phyloP scores from a whole-genome alignment of 2,888 invertebrate species.

The Sinopyrophorus schimmeli region DNA sequence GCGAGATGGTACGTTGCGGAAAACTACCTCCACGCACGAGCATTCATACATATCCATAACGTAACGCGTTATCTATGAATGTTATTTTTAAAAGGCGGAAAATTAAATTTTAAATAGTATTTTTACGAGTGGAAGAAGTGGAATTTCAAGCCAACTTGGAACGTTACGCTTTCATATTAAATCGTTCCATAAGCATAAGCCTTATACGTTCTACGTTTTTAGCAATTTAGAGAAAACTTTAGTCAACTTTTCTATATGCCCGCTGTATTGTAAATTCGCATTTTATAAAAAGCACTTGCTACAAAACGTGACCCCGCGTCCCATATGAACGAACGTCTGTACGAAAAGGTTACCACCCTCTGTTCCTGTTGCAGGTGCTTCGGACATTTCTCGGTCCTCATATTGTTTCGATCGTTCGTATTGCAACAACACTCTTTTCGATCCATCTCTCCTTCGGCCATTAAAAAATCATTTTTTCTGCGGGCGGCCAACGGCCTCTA shows the following conservation, averaged over 20 bases:
- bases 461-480: too few relatives aligned
- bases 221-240: slow-evolving; percentile 31
- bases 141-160: slow-evolving; percentile 16
- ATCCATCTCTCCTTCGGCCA: slow-evolving; percentile 12
- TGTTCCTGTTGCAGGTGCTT: slow-evolving; percentile 35
- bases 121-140: slow-evolving; percentile 24
- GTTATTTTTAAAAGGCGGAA: slow-evolving; percentile 26
- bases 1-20: slow-evolving; percentile 5
- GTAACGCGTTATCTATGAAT: slow-evolving; percentile 13
- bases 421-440: slow-evolving; percentile 29
- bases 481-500: too few relatives aligned
- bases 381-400: slow-evolving; percentile 34
- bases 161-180: slow-evolving; percentile 33
- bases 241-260: slow-evolving; percentile 31
- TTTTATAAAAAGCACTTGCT: slow-evolving; percentile 36
- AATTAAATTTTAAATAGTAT: slow-evolving; percentile 32
- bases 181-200: slow-evolving; percentile 27
- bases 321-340: slow-evolving; percentile 24
- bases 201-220: slow-evolving; percentile 27
- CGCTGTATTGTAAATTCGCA: slow-evolving; percentile 35
- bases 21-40: slow-evolving; percentile 12
- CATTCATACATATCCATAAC: slow-evolving; percentile 16
- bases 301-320: slow-evolving; percentile 32
- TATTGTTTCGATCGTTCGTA: slow-evolving; percentile 29
- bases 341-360: slow-evolving; percentile 27